Evolutionary conservation across 2,888 invertebrate genomes (phyloP), one percentile per base, ranked within the genome.

Genomic region (Synanthedon myopaeformis): DNA sequence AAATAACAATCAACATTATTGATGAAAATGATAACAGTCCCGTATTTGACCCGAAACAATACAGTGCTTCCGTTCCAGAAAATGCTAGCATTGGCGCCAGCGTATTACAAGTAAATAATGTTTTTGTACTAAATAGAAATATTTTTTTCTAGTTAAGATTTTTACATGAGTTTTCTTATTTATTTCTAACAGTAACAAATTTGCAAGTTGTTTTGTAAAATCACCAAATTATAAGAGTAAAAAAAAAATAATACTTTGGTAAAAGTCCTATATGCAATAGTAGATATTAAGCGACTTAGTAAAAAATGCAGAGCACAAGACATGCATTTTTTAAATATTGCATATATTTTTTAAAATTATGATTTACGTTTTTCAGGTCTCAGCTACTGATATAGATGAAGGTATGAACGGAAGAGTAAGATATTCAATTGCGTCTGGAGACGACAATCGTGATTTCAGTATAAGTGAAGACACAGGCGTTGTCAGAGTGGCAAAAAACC

Each of bases 1-100:
- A 91, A 63, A 89, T 97, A 35, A 82, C 88, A 55, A 92, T 97
- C 28, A 90, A 90, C 62, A 91, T 97, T 57, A 83, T 95, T 52
- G 96, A 96, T 74, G 95, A 95, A 77, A 96, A 96, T 77, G 96
- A 96, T 73, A 96, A 96, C 71, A 93, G 94, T 58, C 96, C 96
- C 0, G 91, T 94, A 3, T 96, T 96, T 74, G 94, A 96, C 74
- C 95, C 95, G 0, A 93, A 94, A 68, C 95, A 96, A 72, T 97
- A 96, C 73, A 95, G 95, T 58, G 95, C 96, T 1, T 93, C 94
- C 3, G 93, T 97, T 41, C 94, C 95, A 0, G 98, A 98, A 85
- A 96, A 97, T 78, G 95, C 96, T n/a, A 94, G 94, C 61, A 95
- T 97, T 62, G 98, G 97, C 5, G 94, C 95, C 49, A 96, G 94